Conservation (phyloP, 1,140 invertebrate genomes). For the Psilanteris sp. region DNA sequence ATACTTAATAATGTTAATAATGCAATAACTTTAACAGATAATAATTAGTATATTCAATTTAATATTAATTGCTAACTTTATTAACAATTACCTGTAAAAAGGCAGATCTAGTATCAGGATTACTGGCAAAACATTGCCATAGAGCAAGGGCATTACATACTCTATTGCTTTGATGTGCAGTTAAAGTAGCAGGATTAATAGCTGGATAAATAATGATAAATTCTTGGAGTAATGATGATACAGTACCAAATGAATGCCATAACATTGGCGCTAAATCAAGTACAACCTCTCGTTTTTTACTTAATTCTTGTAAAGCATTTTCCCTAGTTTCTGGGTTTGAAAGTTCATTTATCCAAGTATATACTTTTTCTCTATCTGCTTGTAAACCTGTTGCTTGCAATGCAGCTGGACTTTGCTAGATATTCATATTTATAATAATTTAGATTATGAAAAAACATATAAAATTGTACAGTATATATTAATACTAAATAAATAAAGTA, state of each 20-base stretch:
- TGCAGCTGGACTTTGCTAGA: constrained; percentile 82
- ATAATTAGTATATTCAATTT: too few relatives aligned
- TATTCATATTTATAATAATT: too few relatives aligned
- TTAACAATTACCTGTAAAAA: constrained; percentile 94
- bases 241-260: constrained; percentile 99
- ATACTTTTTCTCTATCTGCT: constrained; percentile 91
- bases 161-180: constrained; percentile 95
- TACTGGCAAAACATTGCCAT: constrained; percentile 99
- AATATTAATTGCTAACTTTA: too few relatives aligned
- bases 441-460: too few relatives aligned
- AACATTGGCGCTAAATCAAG: constrained; percentile 98
- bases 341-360: constrained; percentile 97
- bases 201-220: constrained; percentile 98
- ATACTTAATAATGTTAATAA: too few relatives aligned
- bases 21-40: too few relatives aligned
- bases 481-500: too few relatives aligned
- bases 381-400: constrained; percentile 73
- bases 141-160: constrained; percentile 99
- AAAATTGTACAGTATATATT: too few relatives aligned
- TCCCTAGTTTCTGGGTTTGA: constrained; percentile 96
- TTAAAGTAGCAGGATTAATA: constrained; percentile 97
- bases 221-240: constrained; percentile 95
- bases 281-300: constrained; percentile 98
- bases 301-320: constrained; percentile 96
- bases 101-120: constrained; percentile 96